Evolutionary conservation across 2,113 vertebrate species (phyloP).

Genomic region (Pygathrix nemaeus): DNA sequence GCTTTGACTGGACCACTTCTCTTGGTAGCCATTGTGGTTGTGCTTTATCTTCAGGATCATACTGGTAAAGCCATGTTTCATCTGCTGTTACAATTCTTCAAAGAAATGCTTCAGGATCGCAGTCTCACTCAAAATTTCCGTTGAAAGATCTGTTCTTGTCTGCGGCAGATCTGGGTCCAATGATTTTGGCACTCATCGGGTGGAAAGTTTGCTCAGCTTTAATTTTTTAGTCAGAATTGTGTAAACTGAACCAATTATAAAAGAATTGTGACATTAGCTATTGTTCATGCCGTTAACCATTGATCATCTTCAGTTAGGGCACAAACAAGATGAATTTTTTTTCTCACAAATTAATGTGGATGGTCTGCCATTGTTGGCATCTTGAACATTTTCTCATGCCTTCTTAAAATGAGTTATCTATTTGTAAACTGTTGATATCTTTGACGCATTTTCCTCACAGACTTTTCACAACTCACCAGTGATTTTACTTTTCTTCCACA

Average conservation of each 20-base stretch:
- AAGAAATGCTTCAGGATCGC: not conserved
- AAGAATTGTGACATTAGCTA: not conserved
- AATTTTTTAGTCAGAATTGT: not conserved
- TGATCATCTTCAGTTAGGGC: not conserved
- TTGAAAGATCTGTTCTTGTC: not conserved
- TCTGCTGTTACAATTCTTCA: not conserved
- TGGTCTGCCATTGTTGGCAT: not conserved
- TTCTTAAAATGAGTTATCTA: not conserved
- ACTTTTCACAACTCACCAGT: not conserved
- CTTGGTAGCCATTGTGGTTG: not conserved
- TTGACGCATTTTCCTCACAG: not conserved
- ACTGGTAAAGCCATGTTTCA: not conserved
- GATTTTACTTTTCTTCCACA: not conserved
- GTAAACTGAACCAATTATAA: not conserved
- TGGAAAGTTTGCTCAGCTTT: not conserved
- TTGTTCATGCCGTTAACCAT: not conserved
- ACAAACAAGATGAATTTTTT: not conserved
- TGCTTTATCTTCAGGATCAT: not conserved
- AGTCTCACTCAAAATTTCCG: not conserved
- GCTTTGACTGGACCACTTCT: not conserved
- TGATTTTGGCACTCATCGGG: not conserved
- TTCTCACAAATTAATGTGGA: not conserved
- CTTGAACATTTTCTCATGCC: not conserved
- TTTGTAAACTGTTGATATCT: not conserved
- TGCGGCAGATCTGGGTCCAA: not conserved